Evolutionary conservation across 2,888 invertebrate species (phyloP).

Genomic region (Pandemis cinnamomeana): DNA sequence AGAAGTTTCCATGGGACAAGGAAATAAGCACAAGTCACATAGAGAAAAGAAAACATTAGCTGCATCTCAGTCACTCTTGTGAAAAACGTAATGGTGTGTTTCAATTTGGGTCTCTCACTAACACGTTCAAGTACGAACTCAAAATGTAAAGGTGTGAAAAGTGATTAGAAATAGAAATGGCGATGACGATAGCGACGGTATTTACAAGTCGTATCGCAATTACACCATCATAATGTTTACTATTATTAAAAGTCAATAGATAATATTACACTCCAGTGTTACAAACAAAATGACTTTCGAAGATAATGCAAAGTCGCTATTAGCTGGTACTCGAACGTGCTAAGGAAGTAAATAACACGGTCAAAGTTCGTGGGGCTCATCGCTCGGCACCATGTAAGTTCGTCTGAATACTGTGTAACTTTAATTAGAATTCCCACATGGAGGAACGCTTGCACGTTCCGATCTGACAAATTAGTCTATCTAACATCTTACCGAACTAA

Average conservation of each 20-base stretch:
- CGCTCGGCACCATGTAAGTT: constrained; percentile 28
- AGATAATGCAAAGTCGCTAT: constrained; percentile 1
- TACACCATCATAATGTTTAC: neutral
- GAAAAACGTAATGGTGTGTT: neutral
- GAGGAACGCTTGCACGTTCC: constrained; percentile 30
- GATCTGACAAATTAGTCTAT: constrained; percentile 42
- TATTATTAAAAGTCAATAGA: neutral
- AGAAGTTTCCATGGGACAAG: too few relatives aligned
- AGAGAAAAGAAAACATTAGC: neutral
- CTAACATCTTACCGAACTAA: constrained; percentile 39
- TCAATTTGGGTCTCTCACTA: neutral
- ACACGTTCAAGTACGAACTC: too few relatives aligned
- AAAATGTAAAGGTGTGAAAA: neutral
- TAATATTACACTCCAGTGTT: neutral
- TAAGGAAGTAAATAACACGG: constrained; percentile 28
- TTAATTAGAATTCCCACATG: constrained; percentile 42
- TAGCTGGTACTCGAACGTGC: constrained; percentile 14
- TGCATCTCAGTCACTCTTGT: neutral
- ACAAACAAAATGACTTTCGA: neutral
- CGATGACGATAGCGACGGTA: neutral
- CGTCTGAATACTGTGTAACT: constrained; percentile 39
- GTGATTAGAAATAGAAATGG: neutral
- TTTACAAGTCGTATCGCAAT: neutral
- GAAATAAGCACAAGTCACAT: too few relatives aligned
- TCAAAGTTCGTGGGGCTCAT: constrained; percentile 36